Conservation (phyloP, 2,888 invertebrate species). For the Coenonympha arcania region DNA sequence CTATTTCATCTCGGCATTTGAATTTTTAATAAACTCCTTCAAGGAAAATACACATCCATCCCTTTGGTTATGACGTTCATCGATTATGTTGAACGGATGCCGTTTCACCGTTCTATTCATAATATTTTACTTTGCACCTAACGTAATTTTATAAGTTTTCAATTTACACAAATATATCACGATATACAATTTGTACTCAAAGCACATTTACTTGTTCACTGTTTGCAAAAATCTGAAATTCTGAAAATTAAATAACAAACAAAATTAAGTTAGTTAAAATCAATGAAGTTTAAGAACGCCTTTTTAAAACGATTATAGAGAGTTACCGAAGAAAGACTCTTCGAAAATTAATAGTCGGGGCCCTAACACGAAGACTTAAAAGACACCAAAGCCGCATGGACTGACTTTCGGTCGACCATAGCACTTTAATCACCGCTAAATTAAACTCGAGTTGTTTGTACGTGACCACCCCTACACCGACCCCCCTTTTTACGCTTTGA, state of each 20-base stretch:
- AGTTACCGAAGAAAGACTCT: conserved; percentile 10
- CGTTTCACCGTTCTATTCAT: not conserved
- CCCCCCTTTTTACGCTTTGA: conserved; percentile 17
- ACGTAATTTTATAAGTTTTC: too few relatives aligned
- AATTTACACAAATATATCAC: too few relatives aligned
- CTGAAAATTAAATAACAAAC: too few relatives aligned
- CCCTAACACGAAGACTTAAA: conserved; percentile 35
- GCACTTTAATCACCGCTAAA: conserved; percentile 57
- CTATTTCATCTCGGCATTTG: conserved; percentile 32
- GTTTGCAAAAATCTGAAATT: too few relatives aligned
- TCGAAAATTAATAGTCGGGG: conserved; percentile 35
- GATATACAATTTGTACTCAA: too few relatives aligned
- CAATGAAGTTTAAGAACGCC: too few relatives aligned
- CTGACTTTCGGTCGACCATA: conserved; percentile 34
- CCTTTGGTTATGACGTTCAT: not conserved
- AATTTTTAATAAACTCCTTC: conserved; percentile 34
- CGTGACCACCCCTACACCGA: conserved; percentile 47
- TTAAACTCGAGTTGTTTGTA: conserved; percentile 47
- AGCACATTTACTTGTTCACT: too few relatives aligned
- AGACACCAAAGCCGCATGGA: conserved; percentile 13
- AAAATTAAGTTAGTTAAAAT: too few relatives aligned
- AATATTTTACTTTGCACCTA: too few relatives aligned
- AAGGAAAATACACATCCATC: conserved; percentile 4
- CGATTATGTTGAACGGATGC: not conserved
- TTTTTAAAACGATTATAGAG: not conserved